Base-by-base conservation (phyloP, 2,113 vertebrate genomes). In the Campylomormyrus numenius region DNA sequence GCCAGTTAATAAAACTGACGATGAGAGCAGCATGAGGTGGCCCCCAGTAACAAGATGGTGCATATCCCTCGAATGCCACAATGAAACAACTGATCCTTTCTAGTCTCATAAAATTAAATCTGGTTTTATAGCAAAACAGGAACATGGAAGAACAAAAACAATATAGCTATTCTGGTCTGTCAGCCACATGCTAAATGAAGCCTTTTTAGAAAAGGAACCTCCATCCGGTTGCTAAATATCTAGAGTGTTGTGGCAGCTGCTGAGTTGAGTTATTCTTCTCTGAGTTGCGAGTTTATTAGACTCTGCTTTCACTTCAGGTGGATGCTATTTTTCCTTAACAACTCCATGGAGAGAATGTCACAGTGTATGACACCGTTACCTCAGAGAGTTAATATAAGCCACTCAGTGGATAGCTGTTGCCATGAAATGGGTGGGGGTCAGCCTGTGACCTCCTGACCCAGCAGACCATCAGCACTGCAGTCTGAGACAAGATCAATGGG, bases 401-500 rank as follows among this genome's bases (percentile, higher is more conserved):
- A 58, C 35, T 35, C 50, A 48, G 56, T 46, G 58, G 87, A 27
- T 9, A 45, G 58, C 17, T 5, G 42, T 70, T 52, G 19, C 39
- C 17, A 83, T 83, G 39, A 39, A 39, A 45, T 21, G 77, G 39
- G 77, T 19, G 39, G 42, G 77, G 77, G 2, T 39, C 77, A 83
- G 77, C 77, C 42, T 42, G 42, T 45, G 39, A 83, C 9, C 77
- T 24, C 70, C 53, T 27, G 88, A 88, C 70, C 91, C 70, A 66
- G 89, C 56, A 88, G 89, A 91, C 91, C 91, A 85, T 93, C 90
- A 74, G 56, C 83, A 89, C 90, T 93, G 92, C 27, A 62, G 93
- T 93, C 91, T 92, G 90, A 93, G 93, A 93, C 90, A 94, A 94
- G 94, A 96, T 95, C 95, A 95, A 95, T 96, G 95, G 93, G 92